Base-by-base conservation (phyloP, 2,888 invertebrate genomes). In the Poecilus cupreus region DNA sequence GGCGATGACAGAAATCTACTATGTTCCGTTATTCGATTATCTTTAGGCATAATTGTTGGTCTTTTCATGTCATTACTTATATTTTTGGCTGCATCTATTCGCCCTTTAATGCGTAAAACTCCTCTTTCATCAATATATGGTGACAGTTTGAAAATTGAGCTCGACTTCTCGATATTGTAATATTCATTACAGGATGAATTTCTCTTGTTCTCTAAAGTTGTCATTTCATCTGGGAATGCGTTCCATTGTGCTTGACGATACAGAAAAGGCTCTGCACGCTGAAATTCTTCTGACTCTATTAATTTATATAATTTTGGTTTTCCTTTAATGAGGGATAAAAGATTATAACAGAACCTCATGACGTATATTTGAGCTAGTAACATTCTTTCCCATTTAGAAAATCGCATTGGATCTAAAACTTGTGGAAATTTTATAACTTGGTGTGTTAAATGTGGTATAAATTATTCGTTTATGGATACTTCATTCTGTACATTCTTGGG, bases 381-480 rank as follows among this genome's bases (percentile, higher is more conserved):
- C 2, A 51, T 4, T 51, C 51, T 4, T 60, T 60, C 60, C 26
- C 60, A 60, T 60, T 60, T 60, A 3, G 60, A 60, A 60, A 60
- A 60, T 60, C 60, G 60, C 54, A 22, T 54, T 18, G 54, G 54
- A 54, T 54, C 18, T 54, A 20, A 54, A 54, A 54, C n/a, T 54
- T 54, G 54, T 20, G 54, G 54, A 20, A 54, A 8, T 54, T 22
- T 54, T 54, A 54, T 54, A 54, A n/a, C n/a, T n/a, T n/a, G n/a
- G n/a, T n/a, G n/a, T n/a, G n/a, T n/a, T n/a, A n/a, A n/a, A n/a
- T n/a, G 54, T 54, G 54, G 54, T 54, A 10, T 54, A 10, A 54
- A 20, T 54, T 54, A 10, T 54, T 54, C 54, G 10, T 54, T 18
- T 54, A 60, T 60, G 6, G 60, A 24, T 60, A 5, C 13, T 24